These are phyloP conservation scores for Synanceia verrucosa DNA, from an alignment of 2,797 vertebrate species.

Conservation along the genomic window DNA sequence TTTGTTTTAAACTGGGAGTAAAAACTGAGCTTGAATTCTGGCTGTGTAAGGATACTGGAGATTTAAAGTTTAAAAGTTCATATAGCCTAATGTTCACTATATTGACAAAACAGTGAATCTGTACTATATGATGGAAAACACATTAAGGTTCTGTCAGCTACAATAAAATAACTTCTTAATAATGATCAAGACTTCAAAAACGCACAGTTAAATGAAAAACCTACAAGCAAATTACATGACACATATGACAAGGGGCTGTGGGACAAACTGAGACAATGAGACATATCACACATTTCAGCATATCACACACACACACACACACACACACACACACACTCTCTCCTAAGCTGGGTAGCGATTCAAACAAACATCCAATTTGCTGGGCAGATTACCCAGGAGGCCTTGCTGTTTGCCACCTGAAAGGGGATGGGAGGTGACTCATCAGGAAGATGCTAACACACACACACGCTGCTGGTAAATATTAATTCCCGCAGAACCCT, in stretches of 20 bases:
- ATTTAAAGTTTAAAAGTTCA: neutral
- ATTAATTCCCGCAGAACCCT: constrained; percentile 79
- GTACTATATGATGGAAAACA: neutral
- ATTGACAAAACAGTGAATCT: neutral
- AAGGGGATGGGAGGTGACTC: constrained; percentile 58
- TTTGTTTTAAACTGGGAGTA: neutral
- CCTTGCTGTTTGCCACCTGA: constrained; percentile 64
- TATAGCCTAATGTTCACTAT: neutral
- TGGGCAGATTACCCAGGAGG: constrained; percentile 79
- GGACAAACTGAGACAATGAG: neutral
- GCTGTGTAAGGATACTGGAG: neutral
- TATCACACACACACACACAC: constrained; percentile 20
- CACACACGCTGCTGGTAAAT: constrained; percentile 63
- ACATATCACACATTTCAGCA: constrained; percentile 27
- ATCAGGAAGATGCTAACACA: constrained; percentile 68
- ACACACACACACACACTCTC: constrained; percentile 17
- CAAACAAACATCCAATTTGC: constrained; percentile 83
- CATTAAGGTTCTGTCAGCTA: neutral
- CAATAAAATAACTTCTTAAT: neutral
- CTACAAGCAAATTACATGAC: neutral
- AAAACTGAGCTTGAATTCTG: neutral
- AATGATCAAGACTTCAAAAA: neutral
- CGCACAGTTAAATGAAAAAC: neutral
- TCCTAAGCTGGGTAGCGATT: constrained; percentile 64
- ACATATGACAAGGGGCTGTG: constrained; percentile 1